Percentiles rank a stretch among this genome's conserved stretches.
These are phyloP conservation scores for Aricia agestis DNA, from an alignment of 1,140 invertebrate species.

Conservation along the genomic window DNA sequence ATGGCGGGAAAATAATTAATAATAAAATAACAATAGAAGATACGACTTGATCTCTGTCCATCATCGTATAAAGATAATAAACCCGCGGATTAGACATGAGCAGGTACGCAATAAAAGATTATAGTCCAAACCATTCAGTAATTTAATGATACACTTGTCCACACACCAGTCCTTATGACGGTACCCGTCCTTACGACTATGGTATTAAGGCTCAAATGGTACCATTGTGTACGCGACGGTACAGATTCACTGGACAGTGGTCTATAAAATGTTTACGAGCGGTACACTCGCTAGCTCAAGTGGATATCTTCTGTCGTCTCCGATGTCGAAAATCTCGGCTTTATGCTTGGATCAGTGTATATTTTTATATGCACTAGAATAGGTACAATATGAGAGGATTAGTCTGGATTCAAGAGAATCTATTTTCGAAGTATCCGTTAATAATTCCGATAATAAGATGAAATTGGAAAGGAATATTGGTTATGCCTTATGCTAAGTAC, in stretches of 20 bases:
- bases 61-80: not conserved
- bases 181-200: not conserved
- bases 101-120: not conserved
- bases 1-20: too few relatives aligned
- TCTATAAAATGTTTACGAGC: constrained; percentile 3
- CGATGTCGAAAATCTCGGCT: not conserved
- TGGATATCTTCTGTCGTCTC: not conserved
- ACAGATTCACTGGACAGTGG: not conserved
- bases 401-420: too few relatives aligned
- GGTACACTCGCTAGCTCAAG: not conserved
- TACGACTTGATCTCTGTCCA: not conserved
- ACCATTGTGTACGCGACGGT: not conserved
- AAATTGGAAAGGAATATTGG: too few relatives aligned
- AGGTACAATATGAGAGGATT: too few relatives aligned
- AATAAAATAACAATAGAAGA: not conserved
- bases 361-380: too few relatives aligned
- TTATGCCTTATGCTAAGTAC: too few relatives aligned
- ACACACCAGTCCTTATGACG: too few relatives aligned
- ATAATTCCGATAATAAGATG: too few relatives aligned
- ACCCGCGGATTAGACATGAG: not conserved
- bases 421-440: too few relatives aligned
- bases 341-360: too few relatives aligned
- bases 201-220: not conserved
- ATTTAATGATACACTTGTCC: not conserved
- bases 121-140: not conserved